These are phyloP conservation scores for Nebria brevicollis DNA, from an alignment of 2,888 invertebrate species.

Conservation along the genomic window DNA sequence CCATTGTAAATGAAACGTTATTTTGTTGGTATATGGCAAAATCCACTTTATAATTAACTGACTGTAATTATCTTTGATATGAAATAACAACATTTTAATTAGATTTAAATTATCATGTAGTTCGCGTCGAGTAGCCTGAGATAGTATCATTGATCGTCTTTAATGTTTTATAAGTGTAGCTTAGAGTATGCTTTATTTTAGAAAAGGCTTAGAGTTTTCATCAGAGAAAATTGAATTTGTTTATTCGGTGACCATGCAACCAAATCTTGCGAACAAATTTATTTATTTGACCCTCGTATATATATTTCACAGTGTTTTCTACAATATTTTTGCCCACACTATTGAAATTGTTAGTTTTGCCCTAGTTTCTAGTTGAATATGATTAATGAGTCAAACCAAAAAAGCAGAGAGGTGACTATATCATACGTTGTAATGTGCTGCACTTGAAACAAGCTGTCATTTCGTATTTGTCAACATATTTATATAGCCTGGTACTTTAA, in stretches of 20 bases:
- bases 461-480: constrained; percentile 34
- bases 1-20: too few species aligned
- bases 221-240: not conserved
- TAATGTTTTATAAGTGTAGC: too few species aligned
- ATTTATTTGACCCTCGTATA: constrained; percentile 35
- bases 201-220: too few species aligned
- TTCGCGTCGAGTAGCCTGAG: too few species aligned
- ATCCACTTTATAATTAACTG: too few species aligned
- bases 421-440: constrained; percentile 21
- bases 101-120: too few species aligned
- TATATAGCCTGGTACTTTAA: constrained; percentile 39
- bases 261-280: constrained; percentile 9
- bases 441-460: constrained; percentile 30
- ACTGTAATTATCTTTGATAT: too few species aligned
- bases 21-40: too few species aligned
- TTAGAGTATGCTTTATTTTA: too few species aligned
- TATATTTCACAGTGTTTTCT: constrained; percentile 21
- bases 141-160: too few species aligned
- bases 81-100: too few species aligned
- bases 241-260: not conserved
- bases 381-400: constrained; percentile 29
- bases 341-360: constrained; percentile 35
- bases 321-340: constrained; percentile 18
- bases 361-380: constrained; percentile 31
- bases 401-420: constrained; percentile 27